phyloP scores from a whole-genome alignment of 1,140 invertebrate genomes.

The Drosophila micromelanica region DNA sequence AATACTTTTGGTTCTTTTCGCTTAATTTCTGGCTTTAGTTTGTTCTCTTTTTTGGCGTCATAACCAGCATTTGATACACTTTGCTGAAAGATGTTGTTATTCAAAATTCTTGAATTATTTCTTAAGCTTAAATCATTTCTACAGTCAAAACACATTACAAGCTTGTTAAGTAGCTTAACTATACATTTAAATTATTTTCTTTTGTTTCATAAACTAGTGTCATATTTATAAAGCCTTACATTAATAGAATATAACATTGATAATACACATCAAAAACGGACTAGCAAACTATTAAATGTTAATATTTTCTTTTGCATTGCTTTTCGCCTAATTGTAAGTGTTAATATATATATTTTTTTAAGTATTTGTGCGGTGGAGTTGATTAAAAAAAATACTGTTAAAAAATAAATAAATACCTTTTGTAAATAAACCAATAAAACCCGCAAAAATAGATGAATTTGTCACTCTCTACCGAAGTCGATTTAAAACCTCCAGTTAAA shows the following conservation, averaged over 20 bases:
- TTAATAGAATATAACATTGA: conserved; percentile 16
- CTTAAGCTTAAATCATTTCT: not conserved
- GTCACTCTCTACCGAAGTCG: not conserved
- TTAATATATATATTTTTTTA: not conserved
- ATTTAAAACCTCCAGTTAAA: conserved; percentile 18
- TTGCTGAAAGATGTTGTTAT: conserved; percentile 11
- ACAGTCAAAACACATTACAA: conserved; percentile 62
- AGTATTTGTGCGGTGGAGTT: too few relatives aligned
- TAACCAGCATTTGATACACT: conserved; percentile 50
- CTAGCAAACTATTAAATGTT: conserved; percentile 10
- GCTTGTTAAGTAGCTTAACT: conserved; percentile 40
- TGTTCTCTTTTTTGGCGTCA: conserved; percentile 2
- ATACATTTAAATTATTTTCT: conserved; percentile 38
- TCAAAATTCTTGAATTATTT: conserved; percentile 1
- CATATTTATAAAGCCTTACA: conserved; percentile 11
- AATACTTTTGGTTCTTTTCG: conserved; percentile 54
- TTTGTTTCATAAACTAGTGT: conserved; percentile 45
- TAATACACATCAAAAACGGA: conserved; percentile 19
- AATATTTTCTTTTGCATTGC: not conserved
- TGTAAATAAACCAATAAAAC: too few relatives aligned
- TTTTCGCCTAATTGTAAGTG: conserved; percentile 4
- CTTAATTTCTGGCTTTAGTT: not conserved
- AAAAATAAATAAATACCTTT: too few relatives aligned
- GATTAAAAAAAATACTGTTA: not conserved
- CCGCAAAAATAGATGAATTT: not conserved